Base-by-base conservation (phyloP, 2,113 vertebrate species). In the Apteryx owenii region DNA sequence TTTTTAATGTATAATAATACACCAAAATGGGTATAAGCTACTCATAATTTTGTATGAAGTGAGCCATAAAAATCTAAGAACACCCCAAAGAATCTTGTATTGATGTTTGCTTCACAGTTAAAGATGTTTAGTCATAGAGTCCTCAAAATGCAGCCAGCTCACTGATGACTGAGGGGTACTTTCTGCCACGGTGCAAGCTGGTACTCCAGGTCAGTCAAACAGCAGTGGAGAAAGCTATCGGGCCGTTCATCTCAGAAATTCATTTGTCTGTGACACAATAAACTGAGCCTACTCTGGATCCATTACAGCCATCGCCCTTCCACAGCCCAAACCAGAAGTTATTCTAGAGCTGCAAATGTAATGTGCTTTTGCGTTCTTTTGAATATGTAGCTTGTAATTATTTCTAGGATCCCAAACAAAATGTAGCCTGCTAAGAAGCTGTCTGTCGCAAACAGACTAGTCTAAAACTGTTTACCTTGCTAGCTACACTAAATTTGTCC, bases 251-350 rank as follows among this genome's bases (percentile, higher is more conserved):
- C 87, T 87, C 31, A 95, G 90, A 70, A 72, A 70, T 81, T 83
- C 64, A 46, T 61, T 36, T 68, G 85, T 56, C 46, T 70, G 93
- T 38, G 46, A 83, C 78, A 81, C 46, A 13, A 8, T 28, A 22
- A 65, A 93, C 62, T 93, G 96, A 93, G 97, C 96, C 94, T 78
- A 87, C 96, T 81, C 72, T 75, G 92, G 84, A 83, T 26, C 20
- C 44, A 42, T 12, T 54, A 51, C 85, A 91, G 85, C 64, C 83
- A 84, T 64, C 83, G 89, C 62, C 85, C 69, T 96, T 89, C 46
- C 82, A 79, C 86, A 95, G 90, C 69, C 95, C 88, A 85, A 95
- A 96, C 70, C 18, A n/a, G 79, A 80, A 69, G 81, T 89, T 80
- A 85, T 22, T 29, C 33, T 20, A 65, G n/a, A 93, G 88, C 22